phyloP scores from a whole-genome alignment of 1,140 invertebrate species.

The Aphidius gifuensis region DNA sequence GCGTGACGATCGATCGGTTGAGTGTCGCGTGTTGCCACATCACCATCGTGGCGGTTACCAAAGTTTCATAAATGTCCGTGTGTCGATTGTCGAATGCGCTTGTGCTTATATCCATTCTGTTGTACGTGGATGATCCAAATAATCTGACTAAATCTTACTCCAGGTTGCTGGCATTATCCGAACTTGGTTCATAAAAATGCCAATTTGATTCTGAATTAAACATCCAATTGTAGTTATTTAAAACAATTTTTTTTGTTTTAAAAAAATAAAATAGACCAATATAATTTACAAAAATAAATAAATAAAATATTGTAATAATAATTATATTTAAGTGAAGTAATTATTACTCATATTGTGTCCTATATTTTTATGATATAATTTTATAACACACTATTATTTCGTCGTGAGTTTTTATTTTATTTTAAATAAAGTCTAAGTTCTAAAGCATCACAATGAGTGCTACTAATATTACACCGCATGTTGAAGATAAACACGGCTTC shows the following conservation, averaged over 20 bases:
- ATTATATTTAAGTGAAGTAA: too few species aligned
- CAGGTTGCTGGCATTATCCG: constrained; percentile 1
- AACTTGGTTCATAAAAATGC: constrained; percentile 33
- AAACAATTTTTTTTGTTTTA: too few species aligned
- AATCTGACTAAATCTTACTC: background rate
- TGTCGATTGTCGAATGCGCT: constrained; percentile 41
- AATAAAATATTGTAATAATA: too few species aligned
- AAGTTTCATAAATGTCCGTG: constrained; percentile 35
- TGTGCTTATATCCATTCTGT: constrained; percentile 27
- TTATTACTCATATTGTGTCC: too few species aligned
- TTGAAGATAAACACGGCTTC: constrained; percentile 53
- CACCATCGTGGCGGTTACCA: constrained; percentile 40
- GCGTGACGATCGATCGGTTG: constrained; percentile 32
- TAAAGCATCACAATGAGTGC: constrained; percentile 18
- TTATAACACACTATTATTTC: too few species aligned
- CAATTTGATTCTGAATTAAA: constrained; percentile 34
- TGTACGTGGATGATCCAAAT: constrained; percentile 34
- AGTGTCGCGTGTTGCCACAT: constrained; percentile 53
- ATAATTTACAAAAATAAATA: too few species aligned
- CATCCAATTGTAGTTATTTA: background rate
- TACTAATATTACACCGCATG: constrained; percentile 31
- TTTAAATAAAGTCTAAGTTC: too few species aligned
- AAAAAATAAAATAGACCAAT: too few species aligned
- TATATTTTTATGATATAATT: too few species aligned
- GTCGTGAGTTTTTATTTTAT: too few species aligned